These are phyloP conservation scores for Strigops habroptila DNA, from an alignment of 2,113 vertebrate genomes.

Conservation along the genomic window DNA sequence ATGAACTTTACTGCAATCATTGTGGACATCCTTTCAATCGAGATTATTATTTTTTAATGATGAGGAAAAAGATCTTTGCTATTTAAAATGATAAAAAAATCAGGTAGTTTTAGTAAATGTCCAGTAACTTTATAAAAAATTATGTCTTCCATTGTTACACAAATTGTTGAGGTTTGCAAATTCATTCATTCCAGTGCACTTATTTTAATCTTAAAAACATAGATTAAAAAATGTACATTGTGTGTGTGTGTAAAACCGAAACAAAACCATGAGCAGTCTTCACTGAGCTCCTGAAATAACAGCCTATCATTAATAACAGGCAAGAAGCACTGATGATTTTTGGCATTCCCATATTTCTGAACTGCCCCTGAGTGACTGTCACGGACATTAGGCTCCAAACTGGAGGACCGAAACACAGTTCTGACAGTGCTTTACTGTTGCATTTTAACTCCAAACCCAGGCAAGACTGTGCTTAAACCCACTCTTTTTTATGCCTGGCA, in stretches of 20 bases:
- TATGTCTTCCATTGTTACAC: neutral
- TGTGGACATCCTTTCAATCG: neutral
- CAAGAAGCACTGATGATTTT: neutral
- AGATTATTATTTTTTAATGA: neutral
- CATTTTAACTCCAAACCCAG: neutral
- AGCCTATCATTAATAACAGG: neutral
- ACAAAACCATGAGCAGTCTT: neutral
- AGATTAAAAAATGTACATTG: neutral
- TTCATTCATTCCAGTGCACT: neutral
- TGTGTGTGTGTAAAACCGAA: neutral
- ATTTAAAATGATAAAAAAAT: neutral
- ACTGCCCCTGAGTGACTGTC: neutral
- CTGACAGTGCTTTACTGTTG: too few relatives aligned
- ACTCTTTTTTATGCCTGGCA: neutral
- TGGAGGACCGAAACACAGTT: neutral
- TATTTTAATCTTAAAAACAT: neutral
- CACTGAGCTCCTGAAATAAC: neutral
- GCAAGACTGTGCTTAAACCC: neutral
- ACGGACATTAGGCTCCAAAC: neutral
- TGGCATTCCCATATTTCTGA: neutral
- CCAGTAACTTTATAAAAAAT: neutral
- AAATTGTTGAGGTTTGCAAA: neutral
- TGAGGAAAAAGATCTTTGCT: neutral
- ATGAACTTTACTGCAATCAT: neutral
- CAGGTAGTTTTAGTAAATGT: neutral